Conservation (phyloP, 2,113 vertebrate genomes). For the Triplophysa tibetana region DNA sequence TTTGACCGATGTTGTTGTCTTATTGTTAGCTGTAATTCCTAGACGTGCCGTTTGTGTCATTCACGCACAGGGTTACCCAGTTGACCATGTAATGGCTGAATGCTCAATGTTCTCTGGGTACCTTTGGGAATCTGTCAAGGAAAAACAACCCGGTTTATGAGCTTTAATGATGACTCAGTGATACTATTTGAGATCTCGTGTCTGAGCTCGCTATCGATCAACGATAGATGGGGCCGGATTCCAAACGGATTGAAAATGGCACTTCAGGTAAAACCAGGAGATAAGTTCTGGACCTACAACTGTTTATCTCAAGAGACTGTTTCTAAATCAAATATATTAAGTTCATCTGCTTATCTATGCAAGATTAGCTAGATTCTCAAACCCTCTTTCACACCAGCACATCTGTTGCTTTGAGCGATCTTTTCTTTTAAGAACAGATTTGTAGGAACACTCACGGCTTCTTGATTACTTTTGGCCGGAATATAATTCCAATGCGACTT, state of each 20-base stretch:
- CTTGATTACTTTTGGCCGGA: not conserved
- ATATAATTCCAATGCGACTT: not conserved
- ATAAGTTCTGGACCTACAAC: not conserved
- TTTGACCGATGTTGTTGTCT: not conserved
- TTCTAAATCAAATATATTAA: not conserved
- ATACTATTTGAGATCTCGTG: slow-evolving; percentile 1
- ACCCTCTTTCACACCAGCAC: not conserved
- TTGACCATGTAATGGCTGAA: not conserved
- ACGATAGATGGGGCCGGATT: not conserved
- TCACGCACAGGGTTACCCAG: not conserved
- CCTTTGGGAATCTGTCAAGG: not conserved
- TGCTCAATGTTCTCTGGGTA: not conserved
- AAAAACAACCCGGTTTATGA: not conserved
- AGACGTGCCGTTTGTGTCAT: not conserved
- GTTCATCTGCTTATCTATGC: not conserved
- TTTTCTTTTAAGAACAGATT: not conserved
- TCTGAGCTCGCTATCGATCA: not conserved
- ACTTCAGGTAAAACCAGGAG: not conserved
- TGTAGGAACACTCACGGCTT: not conserved
- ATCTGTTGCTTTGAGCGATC: slow-evolving; percentile 2
- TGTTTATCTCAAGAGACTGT: not conserved
- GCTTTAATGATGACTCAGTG: not conserved
- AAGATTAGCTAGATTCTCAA: not conserved
- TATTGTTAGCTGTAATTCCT: not conserved
- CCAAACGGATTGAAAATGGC: not conserved